Base-by-base conservation (phyloP, 37 sponge, comb jelly and placozoan species). In the Oscarella lobularis region DNA sequence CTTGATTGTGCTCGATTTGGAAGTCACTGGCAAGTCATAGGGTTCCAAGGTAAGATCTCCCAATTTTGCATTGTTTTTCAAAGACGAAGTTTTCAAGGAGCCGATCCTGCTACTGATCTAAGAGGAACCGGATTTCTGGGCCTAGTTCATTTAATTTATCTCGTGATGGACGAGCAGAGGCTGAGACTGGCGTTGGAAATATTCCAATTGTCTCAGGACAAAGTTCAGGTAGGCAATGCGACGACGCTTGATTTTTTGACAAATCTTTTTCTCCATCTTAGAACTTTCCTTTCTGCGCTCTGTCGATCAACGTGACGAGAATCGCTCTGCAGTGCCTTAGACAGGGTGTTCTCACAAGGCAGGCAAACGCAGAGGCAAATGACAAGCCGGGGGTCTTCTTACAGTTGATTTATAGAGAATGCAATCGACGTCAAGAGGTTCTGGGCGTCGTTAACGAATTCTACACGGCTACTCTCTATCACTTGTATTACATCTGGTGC, bases 21-120 rank as follows among this genome's bases (percentile, higher is more conserved):
- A 38, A 39, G 70, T 38, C 96, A 91, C 76, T 95, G 96, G 96
- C 81, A 88, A 36, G 84, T 69, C 20, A 91, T 95, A 37, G 96
- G 96, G 1, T 95, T 95, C 55, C 75, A 74, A 35, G 75, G 75
- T 74, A 5, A n/a, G n/a, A n/a, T n/a, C n/a, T n/a, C n/a, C n/a
- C n/a, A 48, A 48, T 27, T 48, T 48, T 48, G 20, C 60, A 48
- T 9, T 48, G 60, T 48, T 48, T 9, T 48, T n/a, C n/a, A n/a
- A n/a, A n/a, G n/a, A n/a, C n/a, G 9, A 48, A 27, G 60, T 48
- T 74, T 35, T 76, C 88, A 76, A 60, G 83, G 87, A 38, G 39
- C 69, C 3, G 96, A 95, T 73, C 96, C 96, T 27, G 83, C 80
- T 1, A 93, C 90, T 69, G 89, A 91, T 41, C 69, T 95, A 35